phyloP scores from a whole-genome alignment of 2,113 vertebrate genomes.

The Engraulis encrasicolus region DNA sequence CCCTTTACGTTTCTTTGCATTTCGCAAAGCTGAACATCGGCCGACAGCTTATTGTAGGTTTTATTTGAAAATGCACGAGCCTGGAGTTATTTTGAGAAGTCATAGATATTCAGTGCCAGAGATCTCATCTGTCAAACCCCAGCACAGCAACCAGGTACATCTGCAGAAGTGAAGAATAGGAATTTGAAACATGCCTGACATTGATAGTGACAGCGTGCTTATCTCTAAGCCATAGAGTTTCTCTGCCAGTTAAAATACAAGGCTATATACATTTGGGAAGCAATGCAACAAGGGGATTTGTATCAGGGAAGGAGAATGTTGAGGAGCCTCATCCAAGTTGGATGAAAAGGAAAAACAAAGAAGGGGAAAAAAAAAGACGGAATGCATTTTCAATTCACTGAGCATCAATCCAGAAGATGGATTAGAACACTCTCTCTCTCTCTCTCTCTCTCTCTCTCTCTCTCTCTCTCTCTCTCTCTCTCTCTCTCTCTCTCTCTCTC shows the following conservation, averaged over 20 bases:
- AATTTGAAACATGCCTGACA: not conserved
- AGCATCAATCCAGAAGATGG: constrained; percentile 41
- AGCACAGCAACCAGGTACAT: not conserved
- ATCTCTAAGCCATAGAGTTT: not conserved
- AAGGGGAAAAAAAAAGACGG: not conserved
- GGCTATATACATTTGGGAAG: constrained; percentile 34
- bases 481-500: not conserved
- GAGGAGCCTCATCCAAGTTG: constrained; percentile 37
- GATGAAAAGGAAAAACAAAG: constrained; percentile 30
- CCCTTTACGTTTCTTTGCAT: no score
- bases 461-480: not conserved
- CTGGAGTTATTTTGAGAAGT: not conserved
- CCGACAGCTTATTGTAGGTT: not conserved
- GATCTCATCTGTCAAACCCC: not conserved
- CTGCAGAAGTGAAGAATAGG: not conserved
- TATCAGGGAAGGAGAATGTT: constrained; percentile 36
- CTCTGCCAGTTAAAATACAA: constrained; percentile 31
- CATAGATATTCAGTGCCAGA: not conserved
- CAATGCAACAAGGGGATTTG: constrained; percentile 42
- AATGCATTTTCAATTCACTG: constrained; percentile 23
- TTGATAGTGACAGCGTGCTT: not conserved
- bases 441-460: not conserved
- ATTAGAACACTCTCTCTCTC: constrained; percentile 39
- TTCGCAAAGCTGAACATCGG: not conserved
- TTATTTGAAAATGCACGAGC: not conserved